Evolutionary conservation across 2,888 invertebrate species (phyloP), one percentile per base, ranked within the genome.

Genomic region (Ormyrus pomaceus): DNA sequence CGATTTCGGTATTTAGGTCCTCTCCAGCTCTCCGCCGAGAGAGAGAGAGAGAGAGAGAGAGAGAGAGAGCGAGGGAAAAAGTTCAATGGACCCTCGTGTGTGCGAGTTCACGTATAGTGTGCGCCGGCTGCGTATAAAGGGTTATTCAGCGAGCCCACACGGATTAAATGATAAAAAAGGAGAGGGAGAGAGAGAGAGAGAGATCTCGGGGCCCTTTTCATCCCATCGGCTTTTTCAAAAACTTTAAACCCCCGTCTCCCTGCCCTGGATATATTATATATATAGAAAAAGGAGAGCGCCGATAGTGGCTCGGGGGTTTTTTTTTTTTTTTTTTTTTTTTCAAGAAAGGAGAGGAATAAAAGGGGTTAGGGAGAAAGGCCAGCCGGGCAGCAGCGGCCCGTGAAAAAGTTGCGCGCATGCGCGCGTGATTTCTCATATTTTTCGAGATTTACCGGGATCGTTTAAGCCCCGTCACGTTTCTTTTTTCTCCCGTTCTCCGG

Each of bases 141-240:
- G 90, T 90, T 90, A 90, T 88, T 89, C 89, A 89, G 87, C 83
- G 53, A 86, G 87, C 62, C 85, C 48, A 85, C 65, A 84, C 87
- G 90, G 90, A 90, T 90, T 90, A 90, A 90, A 90, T 89, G 90
- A 89, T 89, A 90, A 89, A 89, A 89, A 89, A 89, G 70, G 81
- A 81, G 71, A 72, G 34, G 34, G 34, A 34, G 34, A 13, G 13
- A 13, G 13, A 13, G 13, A 13, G 13, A 34, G 34, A 34, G 34
- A 34, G 34, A 34, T 34, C 82, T 82, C 72, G 51, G 73, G 88
- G 87, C 85, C 85, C 90, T 89, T 90, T 90, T 89, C 90, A 90
- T 86, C 34, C 86, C 53, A 84, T 87, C 86, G 86, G 86, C 87
- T 89, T 90, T 90, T 90, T 89, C 87, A 90, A 90, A 81, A 90